These are phyloP conservation scores for Zaprionus bogoriensis DNA, from an alignment of 2,888 invertebrate genomes.

Conservation along the genomic window DNA sequence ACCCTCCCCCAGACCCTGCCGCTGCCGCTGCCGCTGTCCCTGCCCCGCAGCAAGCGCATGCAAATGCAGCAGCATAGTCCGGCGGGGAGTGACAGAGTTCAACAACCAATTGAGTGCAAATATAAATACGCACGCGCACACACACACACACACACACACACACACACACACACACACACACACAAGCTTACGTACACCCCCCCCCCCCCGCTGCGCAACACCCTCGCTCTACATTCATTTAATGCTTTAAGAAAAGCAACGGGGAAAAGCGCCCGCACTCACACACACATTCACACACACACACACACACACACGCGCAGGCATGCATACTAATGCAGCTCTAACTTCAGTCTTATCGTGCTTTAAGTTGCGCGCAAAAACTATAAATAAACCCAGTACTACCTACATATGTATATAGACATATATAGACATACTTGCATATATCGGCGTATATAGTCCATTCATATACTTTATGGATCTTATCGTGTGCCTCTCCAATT, in stretches of 20 bases:
- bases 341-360: neutral
- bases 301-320: neutral
- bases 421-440: neutral
- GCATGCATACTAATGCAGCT: neutral
- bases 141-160: neutral
- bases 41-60: neutral
- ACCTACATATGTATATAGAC: neutral
- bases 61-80: slow-evolving; percentile 8
- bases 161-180: neutral
- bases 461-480: neutral
- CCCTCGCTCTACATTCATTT: too few species aligned
- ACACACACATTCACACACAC: neutral
- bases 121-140: slow-evolving; percentile 10
- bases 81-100: slow-evolving; percentile 11
- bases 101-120: slow-evolving; percentile 20
- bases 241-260: too few species aligned
- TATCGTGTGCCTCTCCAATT: neutral
- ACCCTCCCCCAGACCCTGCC: too few species aligned
- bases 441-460: neutral
- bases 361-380: neutral
- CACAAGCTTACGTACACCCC: too few species aligned
- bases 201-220: neutral
- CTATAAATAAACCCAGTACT: neutral
- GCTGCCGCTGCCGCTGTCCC: too few species aligned
- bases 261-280: neutral